Conservation (phyloP, 92 coral and sea anemone species). For the Pocillopora meandrina region DNA sequence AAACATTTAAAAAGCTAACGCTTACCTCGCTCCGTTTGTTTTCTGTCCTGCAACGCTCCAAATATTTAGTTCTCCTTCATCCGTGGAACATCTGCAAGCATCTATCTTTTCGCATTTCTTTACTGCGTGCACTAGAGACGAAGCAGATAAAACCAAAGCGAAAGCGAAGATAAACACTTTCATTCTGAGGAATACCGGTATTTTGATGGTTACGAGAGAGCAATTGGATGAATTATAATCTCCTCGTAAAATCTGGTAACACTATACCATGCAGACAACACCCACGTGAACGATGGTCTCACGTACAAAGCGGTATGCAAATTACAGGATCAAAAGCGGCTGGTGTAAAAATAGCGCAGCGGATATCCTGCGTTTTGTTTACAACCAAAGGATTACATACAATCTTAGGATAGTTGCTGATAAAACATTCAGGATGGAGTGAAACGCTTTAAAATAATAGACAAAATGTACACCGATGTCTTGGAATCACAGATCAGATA, state of each 20-base stretch:
- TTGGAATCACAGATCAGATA: no score
- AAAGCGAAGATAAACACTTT: not conserved
- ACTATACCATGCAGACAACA: conserved; percentile 3
- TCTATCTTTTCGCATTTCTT: conserved; percentile 65
- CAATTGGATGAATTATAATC: not conserved
- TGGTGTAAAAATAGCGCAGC: not conserved
- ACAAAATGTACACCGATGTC: no score
- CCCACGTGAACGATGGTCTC: not conserved
- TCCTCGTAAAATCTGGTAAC: conserved; percentile 2
- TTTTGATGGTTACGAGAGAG: no score
- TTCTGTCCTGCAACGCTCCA: conserved; percentile 64
- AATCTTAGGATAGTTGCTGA: not conserved
- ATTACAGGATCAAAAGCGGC: not conserved
- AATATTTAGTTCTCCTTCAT: conserved; percentile 72
- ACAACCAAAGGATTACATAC: not conserved
- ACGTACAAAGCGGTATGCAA: conserved; percentile 5
- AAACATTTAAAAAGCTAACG: not conserved
- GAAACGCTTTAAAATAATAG: no score
- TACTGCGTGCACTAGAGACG: conserved; percentile 19
- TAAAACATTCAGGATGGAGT: not conserved
- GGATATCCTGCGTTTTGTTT: conserved; percentile 3
- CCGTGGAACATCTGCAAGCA: conserved; percentile 67
- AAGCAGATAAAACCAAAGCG: not conserved
- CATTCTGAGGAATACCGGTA: not conserved
- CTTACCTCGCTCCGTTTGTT: conserved; percentile 50